phyloP scores from a whole-genome alignment of 1,140 invertebrate species.

The Drosophila lacteicornis region DNA sequence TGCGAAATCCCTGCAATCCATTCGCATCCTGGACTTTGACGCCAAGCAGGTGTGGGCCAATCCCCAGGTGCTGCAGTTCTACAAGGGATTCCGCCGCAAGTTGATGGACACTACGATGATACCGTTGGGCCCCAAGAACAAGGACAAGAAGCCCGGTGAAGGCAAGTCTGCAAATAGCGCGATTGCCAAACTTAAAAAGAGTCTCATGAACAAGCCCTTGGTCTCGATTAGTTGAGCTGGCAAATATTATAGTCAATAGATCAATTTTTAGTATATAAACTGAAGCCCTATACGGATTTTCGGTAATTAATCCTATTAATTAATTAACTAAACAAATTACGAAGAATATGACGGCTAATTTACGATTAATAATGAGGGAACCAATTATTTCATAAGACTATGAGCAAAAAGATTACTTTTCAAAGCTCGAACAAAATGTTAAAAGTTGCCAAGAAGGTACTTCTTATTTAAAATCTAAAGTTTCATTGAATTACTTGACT shows the following conservation, averaged over 20 bases:
- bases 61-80: slow-evolving; percentile 93
- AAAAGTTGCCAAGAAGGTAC: neutral
- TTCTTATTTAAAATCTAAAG: neutral
- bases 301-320: slow-evolving; percentile 1
- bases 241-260: neutral
- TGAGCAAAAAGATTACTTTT: neutral
- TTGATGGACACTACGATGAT: slow-evolving; percentile 88
- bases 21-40: slow-evolving; percentile 95
- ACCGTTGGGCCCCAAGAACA: slow-evolving; percentile 87
- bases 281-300: neutral
- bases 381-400: neutral
- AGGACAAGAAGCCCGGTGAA: slow-evolving; percentile 85
- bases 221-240: slow-evolving; percentile 77
- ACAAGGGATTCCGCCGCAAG: slow-evolving; percentile 89
- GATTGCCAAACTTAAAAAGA: slow-evolving; percentile 76
- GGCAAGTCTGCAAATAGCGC: slow-evolving; percentile 43
- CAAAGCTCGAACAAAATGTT: neutral
- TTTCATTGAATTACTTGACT: too few species aligned
- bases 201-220: slow-evolving; percentile 80
- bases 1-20: slow-evolving; percentile 93
- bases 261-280: slow-evolving; percentile 3
- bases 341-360: neutral
- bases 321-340: neutral
- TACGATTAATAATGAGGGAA: neutral
- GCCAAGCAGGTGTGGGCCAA: slow-evolving; percentile 95